These are phyloP conservation scores for Protonibea diacanthus DNA, from an alignment of 2,797 vertebrate species.

Conservation along the genomic window DNA sequence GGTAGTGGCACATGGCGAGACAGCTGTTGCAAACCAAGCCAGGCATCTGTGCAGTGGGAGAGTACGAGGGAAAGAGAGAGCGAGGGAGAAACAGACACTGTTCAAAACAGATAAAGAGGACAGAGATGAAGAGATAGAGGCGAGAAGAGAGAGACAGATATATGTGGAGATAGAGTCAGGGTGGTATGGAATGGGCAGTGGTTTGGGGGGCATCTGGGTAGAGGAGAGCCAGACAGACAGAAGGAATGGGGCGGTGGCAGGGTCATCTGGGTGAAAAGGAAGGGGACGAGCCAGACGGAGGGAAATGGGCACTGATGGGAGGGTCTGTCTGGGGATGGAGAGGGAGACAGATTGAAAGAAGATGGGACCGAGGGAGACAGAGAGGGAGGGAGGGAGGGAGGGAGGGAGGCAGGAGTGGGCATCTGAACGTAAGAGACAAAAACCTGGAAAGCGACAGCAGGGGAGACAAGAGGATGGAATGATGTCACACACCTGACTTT, in stretches of 20 bases:
- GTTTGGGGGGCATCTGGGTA: conserved; percentile 67
- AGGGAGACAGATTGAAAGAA: conserved; percentile 60
- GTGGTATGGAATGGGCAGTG: conserved; percentile 34
- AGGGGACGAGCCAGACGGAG: conserved; percentile 73
- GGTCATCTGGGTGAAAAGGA: conserved; percentile 76
- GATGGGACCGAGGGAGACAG: conserved; percentile 46
- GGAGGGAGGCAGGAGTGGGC: neutral
- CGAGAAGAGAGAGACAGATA: neutral
- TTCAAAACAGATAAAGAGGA: conserved; percentile 52
- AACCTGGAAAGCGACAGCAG: conserved; percentile 27
- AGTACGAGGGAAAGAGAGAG: conserved; percentile 64
- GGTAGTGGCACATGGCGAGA: conserved; percentile 88
- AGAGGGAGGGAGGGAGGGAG: conserved; percentile 3
- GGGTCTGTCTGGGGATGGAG: conserved; percentile 63
- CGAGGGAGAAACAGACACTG: conserved; percentile 33
- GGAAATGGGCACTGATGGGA: conserved; percentile 65
- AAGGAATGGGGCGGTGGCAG: conserved; percentile 64
- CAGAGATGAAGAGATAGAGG: conserved; percentile 28
- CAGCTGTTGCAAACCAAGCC: conserved; percentile 88
- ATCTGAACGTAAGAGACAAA: conserved; percentile 18
- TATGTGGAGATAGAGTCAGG: conserved; percentile 3
- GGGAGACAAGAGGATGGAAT: neutral
- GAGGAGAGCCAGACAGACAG: conserved; percentile 73
- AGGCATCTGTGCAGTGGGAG: conserved; percentile 87
- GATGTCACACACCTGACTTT: conserved; percentile 27